These are phyloP conservation scores for Athene noctua DNA, from an alignment of 2,113 vertebrate genomes.

Conservation along the genomic window DNA sequence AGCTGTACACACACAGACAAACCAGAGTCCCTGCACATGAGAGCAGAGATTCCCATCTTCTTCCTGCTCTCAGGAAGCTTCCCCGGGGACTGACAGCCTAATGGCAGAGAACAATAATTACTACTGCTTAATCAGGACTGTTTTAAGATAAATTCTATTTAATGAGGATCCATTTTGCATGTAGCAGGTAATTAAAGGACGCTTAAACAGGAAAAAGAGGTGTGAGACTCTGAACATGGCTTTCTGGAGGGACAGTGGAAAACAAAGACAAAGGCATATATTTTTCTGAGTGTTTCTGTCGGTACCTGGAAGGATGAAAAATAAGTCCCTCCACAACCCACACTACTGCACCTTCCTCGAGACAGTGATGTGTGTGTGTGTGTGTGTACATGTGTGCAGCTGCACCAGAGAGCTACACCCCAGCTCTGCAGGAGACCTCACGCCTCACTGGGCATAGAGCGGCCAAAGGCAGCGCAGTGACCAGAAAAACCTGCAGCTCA, in stretches of 20 bases:
- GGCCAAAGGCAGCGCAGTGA: not conserved
- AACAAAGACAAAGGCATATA: not conserved
- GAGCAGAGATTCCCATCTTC: not conserved
- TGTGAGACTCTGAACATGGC: not conserved
- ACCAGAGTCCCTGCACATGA: rapidly evolving
- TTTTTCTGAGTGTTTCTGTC: not conserved
- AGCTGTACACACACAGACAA: not conserved
- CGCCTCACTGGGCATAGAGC: not conserved
- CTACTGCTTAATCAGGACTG: constrained; percentile 42
- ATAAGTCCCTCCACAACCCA: not conserved
- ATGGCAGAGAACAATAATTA: constrained; percentile 53
- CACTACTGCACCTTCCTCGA: not conserved
- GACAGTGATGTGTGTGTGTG: not conserved
- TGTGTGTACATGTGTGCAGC: not conserved
- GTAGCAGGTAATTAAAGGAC: constrained; percentile 31
- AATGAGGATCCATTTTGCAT: constrained; percentile 51
- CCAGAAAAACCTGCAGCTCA: not conserved
- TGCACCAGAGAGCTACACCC: not conserved
- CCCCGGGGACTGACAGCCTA: constrained; percentile 31
- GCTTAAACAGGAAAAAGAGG: constrained; percentile 13
- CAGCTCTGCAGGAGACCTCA: not conserved
- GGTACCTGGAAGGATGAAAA: not conserved
- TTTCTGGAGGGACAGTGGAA: not conserved
- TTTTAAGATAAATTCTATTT: constrained; percentile 39
- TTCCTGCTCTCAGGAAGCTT: not conserved